Evolutionary conservation across 2,797 vertebrate genomes (phyloP), one percentile per base, ranked within the genome.

Genomic region (Alectoris magna): DNA sequence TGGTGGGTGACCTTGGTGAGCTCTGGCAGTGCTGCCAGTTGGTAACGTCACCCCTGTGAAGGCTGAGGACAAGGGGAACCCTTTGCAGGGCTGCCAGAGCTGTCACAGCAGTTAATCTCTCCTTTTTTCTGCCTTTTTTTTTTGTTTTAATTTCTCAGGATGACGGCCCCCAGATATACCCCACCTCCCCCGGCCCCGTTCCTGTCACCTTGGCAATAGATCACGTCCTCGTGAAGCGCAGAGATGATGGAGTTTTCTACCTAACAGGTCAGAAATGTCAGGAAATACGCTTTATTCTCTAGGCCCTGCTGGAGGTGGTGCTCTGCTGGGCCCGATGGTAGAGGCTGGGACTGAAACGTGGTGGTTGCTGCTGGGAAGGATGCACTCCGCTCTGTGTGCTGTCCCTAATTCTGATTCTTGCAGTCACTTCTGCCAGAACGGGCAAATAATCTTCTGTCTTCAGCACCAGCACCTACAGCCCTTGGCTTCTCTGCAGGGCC

Each of bases 111-210:
- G 31, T 77, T 68, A 14, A 68, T 43, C 21, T 77, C 86, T 34
- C 13, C 39, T 55, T 51, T 78, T 55, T 75, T 31, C 12, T 63
- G 22, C 44, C 21, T 46, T 63, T 23, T 48, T 23, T 48, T 5
- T 7, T 79, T 93, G 51, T 53, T 53, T 31, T 31, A 31, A 55
- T 55, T 81, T 62, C 73, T 53, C 90, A 99, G 99, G 99, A 99
- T 81, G 99, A 99, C 43, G 97, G 97, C 17, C 99, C 98, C 17
- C 98, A 93, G 63, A 95, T 99, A 56, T 99, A 99, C 91, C 98
- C 99, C 5, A 99, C 99, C 3, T 98, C 99, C 73, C 98, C 99
- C 14, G 98, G 98, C 69, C 97, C 99, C 6, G 75, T 98, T 56
- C 99, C 99, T 26, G 93, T 98, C 93, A 98, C 98, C 29, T 95